phyloP scores from a whole-genome alignment of 2,797 vertebrate genomes.

The Brotula barbata region DNA sequence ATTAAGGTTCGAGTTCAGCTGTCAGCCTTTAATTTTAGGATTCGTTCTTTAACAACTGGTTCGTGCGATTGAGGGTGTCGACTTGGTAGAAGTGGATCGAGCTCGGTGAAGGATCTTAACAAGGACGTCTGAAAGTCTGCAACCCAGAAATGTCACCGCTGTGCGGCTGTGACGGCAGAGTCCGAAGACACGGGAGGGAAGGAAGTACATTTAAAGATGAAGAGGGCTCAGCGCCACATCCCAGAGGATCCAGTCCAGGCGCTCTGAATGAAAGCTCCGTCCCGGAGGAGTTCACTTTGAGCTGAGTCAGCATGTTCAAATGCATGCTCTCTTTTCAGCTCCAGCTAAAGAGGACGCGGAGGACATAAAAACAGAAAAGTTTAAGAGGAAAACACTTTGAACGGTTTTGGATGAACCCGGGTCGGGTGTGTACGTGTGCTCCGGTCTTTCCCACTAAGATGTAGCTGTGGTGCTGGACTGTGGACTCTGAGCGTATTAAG shows the following conservation, averaged over 20 bases:
- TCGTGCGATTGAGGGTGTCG: not conserved
- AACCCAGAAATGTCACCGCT: slow-evolving; percentile 40
- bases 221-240: not conserved
- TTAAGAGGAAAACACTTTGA: no score
- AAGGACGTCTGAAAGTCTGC: slow-evolving; percentile 21
- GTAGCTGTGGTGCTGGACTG: no score
- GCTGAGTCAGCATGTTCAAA: not conserved
- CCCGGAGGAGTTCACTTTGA: slow-evolving; percentile 12
- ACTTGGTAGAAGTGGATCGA: not conserved
- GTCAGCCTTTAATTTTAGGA: not conserved
- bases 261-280: slow-evolving; percentile 1
- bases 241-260: slow-evolving; percentile 31
- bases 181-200: not conserved
- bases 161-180: no score
- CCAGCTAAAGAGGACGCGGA: not conserved
- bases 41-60: not conserved
- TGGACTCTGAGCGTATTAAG: no score
- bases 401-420: no score
- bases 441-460: no score
- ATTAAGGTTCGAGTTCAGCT: not conserved
- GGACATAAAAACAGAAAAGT: no score
- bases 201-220: not conserved
- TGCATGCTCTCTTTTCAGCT: not conserved
- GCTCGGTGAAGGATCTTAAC: not conserved
- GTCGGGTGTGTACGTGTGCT: no score